phyloP scores from a whole-genome alignment of 2,888 invertebrate species.

The Unio pictorum region DNA sequence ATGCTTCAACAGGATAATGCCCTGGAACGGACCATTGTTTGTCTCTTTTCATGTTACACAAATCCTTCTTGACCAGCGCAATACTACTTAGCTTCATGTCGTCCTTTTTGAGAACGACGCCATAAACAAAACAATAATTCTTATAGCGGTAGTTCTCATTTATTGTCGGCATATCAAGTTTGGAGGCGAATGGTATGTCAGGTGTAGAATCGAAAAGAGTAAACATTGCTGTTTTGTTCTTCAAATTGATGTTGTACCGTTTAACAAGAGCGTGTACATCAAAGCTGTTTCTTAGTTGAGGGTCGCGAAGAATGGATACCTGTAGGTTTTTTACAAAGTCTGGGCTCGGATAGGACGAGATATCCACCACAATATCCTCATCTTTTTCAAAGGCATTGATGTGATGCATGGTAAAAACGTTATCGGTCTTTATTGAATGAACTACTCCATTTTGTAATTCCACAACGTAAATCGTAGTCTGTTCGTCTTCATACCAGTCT shows the following conservation, averaged over 20 bases:
- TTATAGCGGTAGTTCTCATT: conserved; percentile 58
- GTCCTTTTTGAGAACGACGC: conserved; percentile 58
- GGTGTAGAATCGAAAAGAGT: conserved; percentile 23
- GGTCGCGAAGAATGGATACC: conserved; percentile 45
- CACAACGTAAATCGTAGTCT: conserved; percentile 54
- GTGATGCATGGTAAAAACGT: conserved; percentile 63
- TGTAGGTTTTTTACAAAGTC: conserved; percentile 53
- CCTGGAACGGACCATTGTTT: conserved; percentile 42
- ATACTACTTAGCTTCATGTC: conserved; percentile 43
- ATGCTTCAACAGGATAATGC: conserved; percentile 61
- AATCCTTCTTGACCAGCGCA: conserved; percentile 62
- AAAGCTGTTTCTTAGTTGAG: conserved; percentile 45
- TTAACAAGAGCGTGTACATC: conserved; percentile 46
- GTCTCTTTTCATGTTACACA: conserved; percentile 49
- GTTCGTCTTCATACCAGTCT: conserved; percentile 52
- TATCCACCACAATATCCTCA: conserved; percentile 50
- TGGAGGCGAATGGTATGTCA: conserved; percentile 35
- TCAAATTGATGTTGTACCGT: conserved; percentile 54
- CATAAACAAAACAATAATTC: conserved; percentile 63
- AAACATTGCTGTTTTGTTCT: conserved; percentile 13
- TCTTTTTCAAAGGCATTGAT: conserved; percentile 62
- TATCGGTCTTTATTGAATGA: conserved; percentile 39
- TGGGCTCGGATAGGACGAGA: conserved; percentile 57
- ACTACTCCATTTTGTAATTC: conserved; percentile 48
- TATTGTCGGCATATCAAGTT: conserved; percentile 63